Evolutionary conservation across 1,140 invertebrate genomes (phyloP).

Genomic region (Drosophila kurseongensis): DNA sequence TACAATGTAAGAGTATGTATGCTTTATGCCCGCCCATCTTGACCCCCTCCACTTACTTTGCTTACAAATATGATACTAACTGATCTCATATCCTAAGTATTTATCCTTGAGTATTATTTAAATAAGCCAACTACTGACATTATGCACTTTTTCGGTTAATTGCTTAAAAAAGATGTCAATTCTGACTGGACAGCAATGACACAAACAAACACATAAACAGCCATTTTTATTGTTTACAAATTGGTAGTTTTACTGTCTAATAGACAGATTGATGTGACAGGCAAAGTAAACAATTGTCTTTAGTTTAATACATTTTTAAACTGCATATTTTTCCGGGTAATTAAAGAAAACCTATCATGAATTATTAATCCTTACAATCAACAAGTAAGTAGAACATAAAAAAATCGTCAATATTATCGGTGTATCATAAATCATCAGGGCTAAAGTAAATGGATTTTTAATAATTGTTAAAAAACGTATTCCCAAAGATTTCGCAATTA

Average conservation of each 20-base stretch:
- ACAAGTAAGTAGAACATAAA: too few relatives aligned
- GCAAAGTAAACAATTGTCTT: not conserved
- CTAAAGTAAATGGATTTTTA: too few relatives aligned
- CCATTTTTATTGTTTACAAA: not conserved
- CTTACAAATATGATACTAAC: not conserved
- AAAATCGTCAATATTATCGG: too few relatives aligned
- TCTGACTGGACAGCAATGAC: not conserved
- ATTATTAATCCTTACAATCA: too few relatives aligned
- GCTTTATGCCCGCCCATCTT: not conserved
- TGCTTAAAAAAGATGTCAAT: conserved; percentile 13
- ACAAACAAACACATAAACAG: not conserved
- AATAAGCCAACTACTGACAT: too few relatives aligned
- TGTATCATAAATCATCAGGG: too few relatives aligned
- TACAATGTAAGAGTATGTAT: conserved; percentile 47
- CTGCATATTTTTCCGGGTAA: not conserved
- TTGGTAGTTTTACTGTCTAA: not conserved
- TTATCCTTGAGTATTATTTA: not conserved
- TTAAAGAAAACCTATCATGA: too few relatives aligned
- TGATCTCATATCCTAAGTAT: conserved; percentile 27
- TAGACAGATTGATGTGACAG: conserved; percentile 2
- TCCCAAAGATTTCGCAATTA: not conserved
- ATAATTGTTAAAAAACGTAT: not conserved
- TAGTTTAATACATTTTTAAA: not conserved
- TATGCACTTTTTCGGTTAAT: not conserved
- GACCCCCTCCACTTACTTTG: not conserved